phyloP scores from a whole-genome alignment of 1,140 invertebrate genomes.

The Brevipalpus yothersi region DNA sequence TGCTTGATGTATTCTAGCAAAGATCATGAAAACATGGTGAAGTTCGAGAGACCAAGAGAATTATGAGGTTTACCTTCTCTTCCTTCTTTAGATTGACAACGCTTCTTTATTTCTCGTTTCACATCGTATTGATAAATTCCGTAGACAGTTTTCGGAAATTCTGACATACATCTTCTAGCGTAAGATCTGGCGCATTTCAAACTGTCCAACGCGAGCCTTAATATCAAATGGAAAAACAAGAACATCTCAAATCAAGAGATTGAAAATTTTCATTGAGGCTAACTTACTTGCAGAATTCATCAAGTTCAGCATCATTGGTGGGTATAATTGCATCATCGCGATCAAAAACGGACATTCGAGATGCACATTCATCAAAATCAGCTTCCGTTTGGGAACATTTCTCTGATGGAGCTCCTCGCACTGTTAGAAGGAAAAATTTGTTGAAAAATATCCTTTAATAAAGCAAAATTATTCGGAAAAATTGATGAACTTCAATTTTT shows the following conservation, averaged over 20 bases:
- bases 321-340: background rate
- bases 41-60: background rate
- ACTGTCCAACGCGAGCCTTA: background rate
- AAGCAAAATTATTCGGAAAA: too few species aligned
- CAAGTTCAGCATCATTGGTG: slow-evolving; percentile 1
- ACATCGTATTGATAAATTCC: background rate
- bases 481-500: too few species aligned
- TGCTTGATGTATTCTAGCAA: background rate
- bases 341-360: background rate
- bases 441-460: too few species aligned
- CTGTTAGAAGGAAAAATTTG: background rate
- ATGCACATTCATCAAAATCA: background rate
- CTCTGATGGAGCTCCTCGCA: background rate
- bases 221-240: background rate
- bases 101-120: background rate
- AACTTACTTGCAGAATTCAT: slow-evolving; percentile 3
- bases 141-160: background rate
- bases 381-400: background rate
- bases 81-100: background rate
- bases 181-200: background rate
- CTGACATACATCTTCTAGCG: background rate
- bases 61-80: background rate
- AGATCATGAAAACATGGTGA: background rate
- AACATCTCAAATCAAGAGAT: background rate
- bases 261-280: background rate